These are phyloP conservation scores for Cerceris ruficornis DNA, from an alignment of 2,888 invertebrate genomes.

Conservation along the genomic window DNA sequence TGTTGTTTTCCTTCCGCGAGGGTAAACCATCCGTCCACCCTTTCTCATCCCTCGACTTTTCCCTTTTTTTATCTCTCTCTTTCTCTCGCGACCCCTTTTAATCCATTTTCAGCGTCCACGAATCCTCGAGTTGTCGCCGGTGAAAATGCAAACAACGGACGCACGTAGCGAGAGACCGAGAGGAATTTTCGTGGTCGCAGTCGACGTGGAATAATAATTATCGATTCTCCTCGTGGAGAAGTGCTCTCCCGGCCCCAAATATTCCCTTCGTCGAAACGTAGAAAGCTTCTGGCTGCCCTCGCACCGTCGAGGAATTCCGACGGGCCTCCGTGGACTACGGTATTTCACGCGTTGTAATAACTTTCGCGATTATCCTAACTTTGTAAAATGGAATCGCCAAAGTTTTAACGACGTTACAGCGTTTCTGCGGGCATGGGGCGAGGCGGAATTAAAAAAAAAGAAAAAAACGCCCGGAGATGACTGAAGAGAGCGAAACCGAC, in stretches of 20 bases:
- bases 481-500: too few species aligned
- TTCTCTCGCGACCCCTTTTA: neutral
- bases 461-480: too few species aligned
- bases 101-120: neutral
- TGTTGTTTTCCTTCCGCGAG: neutral
- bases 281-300: neutral
- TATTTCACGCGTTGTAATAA: neutral
- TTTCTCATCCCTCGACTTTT: neutral
- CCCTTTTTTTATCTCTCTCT: neutral
- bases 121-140: neutral
- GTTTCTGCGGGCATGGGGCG: too few species aligned
- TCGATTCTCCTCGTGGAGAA: slow-evolving; percentile 12
- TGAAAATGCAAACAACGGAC: slow-evolving; percentile 30
- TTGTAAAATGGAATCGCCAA: too few species aligned
- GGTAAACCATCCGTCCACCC: neutral
- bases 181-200: slow-evolving; percentile 17
- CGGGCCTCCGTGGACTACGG: neutral
- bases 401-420: too few species aligned
- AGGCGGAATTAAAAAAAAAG: too few species aligned
- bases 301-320: neutral
- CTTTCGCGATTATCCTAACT: too few species aligned
- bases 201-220: slow-evolving; percentile 29
- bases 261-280: neutral
- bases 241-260: neutral
- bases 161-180: slow-evolving; percentile 9